Conservation (phyloP, 2,113 vertebrate genomes). For the Galemys pyrenaicus region DNA sequence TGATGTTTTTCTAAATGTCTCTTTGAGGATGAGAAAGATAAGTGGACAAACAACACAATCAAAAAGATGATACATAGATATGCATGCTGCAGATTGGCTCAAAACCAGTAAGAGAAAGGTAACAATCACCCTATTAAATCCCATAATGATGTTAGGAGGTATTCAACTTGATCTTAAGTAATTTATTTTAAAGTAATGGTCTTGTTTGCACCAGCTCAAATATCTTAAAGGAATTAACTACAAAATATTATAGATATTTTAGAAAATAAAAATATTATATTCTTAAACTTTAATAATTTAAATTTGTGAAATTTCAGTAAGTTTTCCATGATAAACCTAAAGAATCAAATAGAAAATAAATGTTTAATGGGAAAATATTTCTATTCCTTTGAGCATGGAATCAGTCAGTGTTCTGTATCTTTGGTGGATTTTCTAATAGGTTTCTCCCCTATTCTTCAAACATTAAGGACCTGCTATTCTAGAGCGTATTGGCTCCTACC, state of each 20-base stretch:
- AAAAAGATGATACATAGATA: neutral
- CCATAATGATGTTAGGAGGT: neutral
- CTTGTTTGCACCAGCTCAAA: neutral
- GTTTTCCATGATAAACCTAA: neutral
- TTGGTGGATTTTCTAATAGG: neutral
- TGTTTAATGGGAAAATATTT: neutral
- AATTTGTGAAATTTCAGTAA: slow-evolving; percentile 15
- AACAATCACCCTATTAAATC: neutral
- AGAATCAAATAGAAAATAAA: neutral
- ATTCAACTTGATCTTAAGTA: neutral
- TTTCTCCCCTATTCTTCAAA: neutral
- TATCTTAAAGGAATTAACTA: neutral
- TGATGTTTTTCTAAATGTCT: neutral
- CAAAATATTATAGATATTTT: neutral
- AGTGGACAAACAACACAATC: neutral
- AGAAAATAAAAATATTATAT: slow-evolving; percentile 28
- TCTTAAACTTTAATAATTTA: neutral
- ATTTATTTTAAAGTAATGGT: neutral
- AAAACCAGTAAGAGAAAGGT: neutral
- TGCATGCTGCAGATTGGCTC: neutral
- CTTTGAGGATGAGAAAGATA: neutral
- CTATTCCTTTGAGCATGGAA: neutral
- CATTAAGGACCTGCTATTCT: neutral
- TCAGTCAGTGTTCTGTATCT: neutral
- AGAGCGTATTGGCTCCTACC: fast-evolving